A percentile compares a stretch with the other conserved stretches of the same genome.
These are phyloP conservation scores for Hippocampus mohnikei DNA, from an alignment of 2,113 vertebrate genomes.

Conservation along the genomic window DNA sequence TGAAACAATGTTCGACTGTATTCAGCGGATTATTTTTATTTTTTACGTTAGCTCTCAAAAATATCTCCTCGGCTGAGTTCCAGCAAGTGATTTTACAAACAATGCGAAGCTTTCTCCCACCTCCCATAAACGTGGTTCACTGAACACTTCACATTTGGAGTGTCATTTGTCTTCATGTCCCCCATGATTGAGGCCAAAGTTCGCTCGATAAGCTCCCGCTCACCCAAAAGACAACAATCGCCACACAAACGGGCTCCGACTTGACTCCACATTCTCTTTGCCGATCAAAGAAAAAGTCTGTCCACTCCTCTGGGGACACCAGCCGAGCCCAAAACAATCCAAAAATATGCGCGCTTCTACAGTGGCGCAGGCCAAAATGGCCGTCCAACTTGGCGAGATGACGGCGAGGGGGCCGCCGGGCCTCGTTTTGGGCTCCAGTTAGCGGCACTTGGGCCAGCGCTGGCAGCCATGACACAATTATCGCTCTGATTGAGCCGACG, in stretches of 20 bases:
- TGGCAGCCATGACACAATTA: conserved; percentile 5
- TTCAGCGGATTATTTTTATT: too few relatives aligned
- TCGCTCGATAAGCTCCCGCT: not conserved
- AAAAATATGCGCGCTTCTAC: conserved; percentile 2
- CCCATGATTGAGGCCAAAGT: not conserved
- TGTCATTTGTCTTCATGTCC: too few relatives aligned
- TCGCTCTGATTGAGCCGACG: conserved; percentile 1
- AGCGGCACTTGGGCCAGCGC: conserved; percentile 5
- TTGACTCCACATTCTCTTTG: not conserved
- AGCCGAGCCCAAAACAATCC: not conserved
- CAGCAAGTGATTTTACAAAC: too few relatives aligned
- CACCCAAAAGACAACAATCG: not conserved
- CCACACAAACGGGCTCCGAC: not conserved
- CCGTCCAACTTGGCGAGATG: conserved; percentile 3
- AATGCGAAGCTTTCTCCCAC: too few relatives aligned
- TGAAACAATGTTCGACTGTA: too few relatives aligned
- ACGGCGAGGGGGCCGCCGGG: not conserved
- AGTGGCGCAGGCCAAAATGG: not conserved
- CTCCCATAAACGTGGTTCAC: too few relatives aligned
- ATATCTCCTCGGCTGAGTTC: too few relatives aligned
- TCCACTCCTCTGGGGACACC: not conserved
- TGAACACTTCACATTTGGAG: not conserved
- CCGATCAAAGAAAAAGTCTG: conserved; percentile 4
- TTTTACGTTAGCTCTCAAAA: too few relatives aligned
- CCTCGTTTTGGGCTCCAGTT: conserved; percentile 13